phyloP scores from a whole-genome alignment of 2,113 vertebrate species.

The Ctenomys sociabilis region DNA sequence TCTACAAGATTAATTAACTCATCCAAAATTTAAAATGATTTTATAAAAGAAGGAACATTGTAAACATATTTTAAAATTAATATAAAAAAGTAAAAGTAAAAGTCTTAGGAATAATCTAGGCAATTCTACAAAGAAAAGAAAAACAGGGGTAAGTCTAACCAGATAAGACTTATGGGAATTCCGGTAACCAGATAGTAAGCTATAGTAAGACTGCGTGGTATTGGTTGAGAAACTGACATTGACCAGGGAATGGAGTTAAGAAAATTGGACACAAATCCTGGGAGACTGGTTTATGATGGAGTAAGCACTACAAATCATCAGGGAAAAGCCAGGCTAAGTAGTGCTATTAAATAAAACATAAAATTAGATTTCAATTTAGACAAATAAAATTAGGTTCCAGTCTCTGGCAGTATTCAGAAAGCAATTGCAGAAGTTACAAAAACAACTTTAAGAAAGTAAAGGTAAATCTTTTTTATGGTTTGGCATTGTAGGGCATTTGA shows the following conservation, averaged over 20 bases:
- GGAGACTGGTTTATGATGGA: neutral
- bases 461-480: neutral
- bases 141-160: neutral
- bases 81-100: neutral
- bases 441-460: neutral
- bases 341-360: neutral
- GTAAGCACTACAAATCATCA: neutral
- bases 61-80: neutral
- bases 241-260: neutral
- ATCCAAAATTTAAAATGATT: neutral
- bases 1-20: neutral
- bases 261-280: neutral
- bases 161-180: neutral
- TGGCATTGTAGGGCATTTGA: neutral
- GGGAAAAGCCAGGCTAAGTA: neutral
- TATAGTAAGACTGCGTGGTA: neutral
- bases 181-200: neutral
- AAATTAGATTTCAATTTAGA: neutral
- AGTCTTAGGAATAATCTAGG: neutral
- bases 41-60: neutral
- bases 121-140: neutral
- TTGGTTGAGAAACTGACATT: neutral
- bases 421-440: conserved; percentile 9
- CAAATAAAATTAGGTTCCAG: conserved; percentile 1
- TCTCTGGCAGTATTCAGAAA: neutral